phyloP scores from a whole-genome alignment of 2,888 invertebrate genomes.

The Agrochola circellaris region DNA sequence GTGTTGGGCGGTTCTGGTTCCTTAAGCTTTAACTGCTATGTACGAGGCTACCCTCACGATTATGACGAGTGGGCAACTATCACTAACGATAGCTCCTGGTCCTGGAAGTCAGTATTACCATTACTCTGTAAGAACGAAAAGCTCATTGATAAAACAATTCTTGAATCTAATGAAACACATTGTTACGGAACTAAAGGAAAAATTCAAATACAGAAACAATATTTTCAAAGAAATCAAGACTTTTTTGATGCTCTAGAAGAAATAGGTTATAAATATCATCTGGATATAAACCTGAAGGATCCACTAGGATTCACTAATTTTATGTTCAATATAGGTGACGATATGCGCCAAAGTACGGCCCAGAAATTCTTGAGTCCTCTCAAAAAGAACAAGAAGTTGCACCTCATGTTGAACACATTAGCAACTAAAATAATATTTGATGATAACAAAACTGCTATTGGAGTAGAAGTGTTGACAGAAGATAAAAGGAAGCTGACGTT shows the following conservation, averaged over 20 bases:
- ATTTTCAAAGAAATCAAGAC: conserved; percentile 51
- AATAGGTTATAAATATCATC: conserved; percentile 77
- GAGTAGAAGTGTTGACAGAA: conserved; percentile 78
- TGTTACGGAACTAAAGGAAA: conserved; percentile 81
- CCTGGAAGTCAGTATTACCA: conserved; percentile 20
- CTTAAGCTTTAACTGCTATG: conserved; percentile 1
- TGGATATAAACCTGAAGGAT: conserved; percentile 43
- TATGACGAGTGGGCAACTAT: conserved; percentile 40
- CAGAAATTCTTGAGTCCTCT: conserved; percentile 83
- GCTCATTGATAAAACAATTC: conserved; percentile 19
- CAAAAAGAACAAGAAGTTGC: conserved; percentile 72
- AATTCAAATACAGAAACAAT: conserved; percentile 75
- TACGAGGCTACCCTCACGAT: conserved; percentile 28
- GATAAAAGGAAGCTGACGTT: conserved; percentile 69
- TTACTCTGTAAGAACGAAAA: conserved; percentile 30
- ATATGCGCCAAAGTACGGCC: conserved; percentile 85
- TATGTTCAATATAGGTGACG: conserved; percentile 82
- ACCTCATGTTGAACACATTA: conserved; percentile 82
- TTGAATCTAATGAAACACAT: conserved; percentile 37
- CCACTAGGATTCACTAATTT: conserved; percentile 82
- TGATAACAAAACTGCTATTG: conserved; percentile 79
- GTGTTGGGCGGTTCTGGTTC: conserved; percentile 69
- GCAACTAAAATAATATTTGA: conserved; percentile 89
- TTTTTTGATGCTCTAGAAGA: conserved; percentile 80
- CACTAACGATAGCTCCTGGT: conserved; percentile 32